Evolutionary conservation across 2,797 vertebrate species (phyloP), one percentile per base, ranked within the genome.

Genomic region (Eulemur mongoz): DNA sequence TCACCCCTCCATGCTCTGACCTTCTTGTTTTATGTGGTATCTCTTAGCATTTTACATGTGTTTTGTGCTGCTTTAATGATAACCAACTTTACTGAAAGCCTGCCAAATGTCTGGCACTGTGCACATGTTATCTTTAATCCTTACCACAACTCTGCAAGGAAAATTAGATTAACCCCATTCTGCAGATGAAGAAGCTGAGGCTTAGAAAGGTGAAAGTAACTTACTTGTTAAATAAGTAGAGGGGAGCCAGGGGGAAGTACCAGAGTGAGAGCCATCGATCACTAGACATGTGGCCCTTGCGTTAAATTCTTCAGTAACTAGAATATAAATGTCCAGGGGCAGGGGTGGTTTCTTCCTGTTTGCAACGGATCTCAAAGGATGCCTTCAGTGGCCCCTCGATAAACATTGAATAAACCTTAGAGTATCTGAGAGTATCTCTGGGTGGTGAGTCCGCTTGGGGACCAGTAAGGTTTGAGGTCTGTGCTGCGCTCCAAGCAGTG

Each of bases 131-230:
- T 90, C 79, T 93, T 43, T 89, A 82, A 91, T 94, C 86, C 94
- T 94, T 83, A 48, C 90, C 40, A 87, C 83, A 93, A 52, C 81
- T 88, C 88, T 73, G 61, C 27, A 20, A 81, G 80, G 92, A 57
- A 84, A 90, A 96, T 93, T 84, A 83, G 75, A 94, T 97, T 76
- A 94, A 89, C 93, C 69, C 95, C 73, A 79, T 95, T 89, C 79
- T 95, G 90, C 83, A 93, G 95, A 87, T 85, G 90, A 95, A 70
- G 50, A 95, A 83, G 75, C 83, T 80, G 76, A 89, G 92, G 94
- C 79, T 96, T 94, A 95, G 91, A 45, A 94, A 97, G 91, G 84
- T 82, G 87, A 63, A 61, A 76, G 81, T 52, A 35, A 76, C 48
- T 79, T 50, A 61, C 86, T 90, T 38, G 59, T 70, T 84, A 70